Evolutionary conservation across 1,140 invertebrate genomes (phyloP), one percentile per base, ranked within the genome.

Genomic region (Diuraphis noxia): DNA sequence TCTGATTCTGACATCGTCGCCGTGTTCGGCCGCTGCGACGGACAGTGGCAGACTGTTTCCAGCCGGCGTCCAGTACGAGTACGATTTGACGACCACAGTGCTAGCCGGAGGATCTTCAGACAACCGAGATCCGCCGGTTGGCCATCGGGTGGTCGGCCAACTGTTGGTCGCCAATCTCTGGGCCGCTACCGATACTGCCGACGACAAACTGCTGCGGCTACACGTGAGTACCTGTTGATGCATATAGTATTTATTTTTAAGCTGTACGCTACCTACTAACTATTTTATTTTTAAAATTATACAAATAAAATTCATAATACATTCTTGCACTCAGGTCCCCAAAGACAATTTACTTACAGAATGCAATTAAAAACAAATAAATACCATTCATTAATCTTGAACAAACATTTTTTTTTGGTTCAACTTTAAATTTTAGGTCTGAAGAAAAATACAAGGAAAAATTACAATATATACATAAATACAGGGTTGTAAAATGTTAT

Each of bases 211-310:
- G 36, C 17, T 88, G 25, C 49, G 49, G 36, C 2, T 88, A 38
- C 86, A 63, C 36, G 86, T 88, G 52, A 88, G 86, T 88, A 52
- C 38, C n/a, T n/a, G n/a, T n/a, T 38, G 9, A 84, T 34, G 7
- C 7, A n/a, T n/a, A n/a, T n/a, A 63, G 10, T n/a, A 1, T n/a
- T 63, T 63, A 63, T n/a, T 63, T 56, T 56, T 56, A 13, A 56
- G 25, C 0, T 30, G 25, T 30, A 9, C 13, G 30, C 30, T 30
- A 10, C 23, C 52, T 52, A 52, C 23, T 25, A 25, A 56, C 23
- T 10, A 25, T 7, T 25, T 9, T 4, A 9, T 56, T 56, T 56
- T 9, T 9, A 56, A 46, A 56, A 30, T 30, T 30, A 8, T 56
- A 30, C 25, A 56, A 56, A 10, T 3, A 30, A 56, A 56, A 56